Evolutionary conservation across 2,888 invertebrate species (phyloP).

Genomic region (Sceliomorpha sp.): DNA sequence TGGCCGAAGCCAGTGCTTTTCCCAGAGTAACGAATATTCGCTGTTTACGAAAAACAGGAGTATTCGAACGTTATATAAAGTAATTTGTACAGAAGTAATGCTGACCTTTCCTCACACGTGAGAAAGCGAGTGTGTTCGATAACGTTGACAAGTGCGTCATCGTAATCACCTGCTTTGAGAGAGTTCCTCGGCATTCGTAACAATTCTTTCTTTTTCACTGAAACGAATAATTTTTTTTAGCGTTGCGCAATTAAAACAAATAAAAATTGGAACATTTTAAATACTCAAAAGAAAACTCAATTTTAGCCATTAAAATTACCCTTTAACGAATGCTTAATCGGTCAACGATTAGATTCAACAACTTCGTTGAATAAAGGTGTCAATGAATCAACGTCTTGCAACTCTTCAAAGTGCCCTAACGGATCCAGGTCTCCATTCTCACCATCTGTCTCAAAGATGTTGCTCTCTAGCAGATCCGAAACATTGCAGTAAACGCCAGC

Average conservation of each 20-base stretch:
- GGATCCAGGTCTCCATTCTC: constrained; percentile 73
- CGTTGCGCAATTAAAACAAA: no score
- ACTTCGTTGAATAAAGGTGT: constrained; percentile 78
- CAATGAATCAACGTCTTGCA: constrained; percentile 76
- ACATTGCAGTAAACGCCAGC: constrained; percentile 73
- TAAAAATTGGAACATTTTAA: no score
- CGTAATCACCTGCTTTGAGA: constrained; percentile 21
- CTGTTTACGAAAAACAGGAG: constrained; percentile 13
- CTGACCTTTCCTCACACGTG: constrained; percentile 38
- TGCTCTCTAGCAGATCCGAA: constrained; percentile 72
- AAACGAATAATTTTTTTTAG: no score
- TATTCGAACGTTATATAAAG: constrained; percentile 32
- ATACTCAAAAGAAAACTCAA: no score
- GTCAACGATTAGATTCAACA: constrained; percentile 76
- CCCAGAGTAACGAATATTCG: constrained; percentile 3
- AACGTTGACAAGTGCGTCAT: constrained; percentile 14
- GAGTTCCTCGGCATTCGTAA: constrained; percentile 16
- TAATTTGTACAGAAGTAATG: constrained; percentile 55
- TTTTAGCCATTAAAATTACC: no score
- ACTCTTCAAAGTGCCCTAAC: constrained; percentile 74
- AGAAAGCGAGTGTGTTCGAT: constrained; percentile 21
- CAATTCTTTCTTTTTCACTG: no score
- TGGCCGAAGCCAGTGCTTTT: no score
- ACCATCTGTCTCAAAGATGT: constrained; percentile 66
- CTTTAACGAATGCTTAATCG: no score